phyloP scores from a whole-genome alignment of 2,113 vertebrate genomes.

The Todiramphus chloris region DNA sequence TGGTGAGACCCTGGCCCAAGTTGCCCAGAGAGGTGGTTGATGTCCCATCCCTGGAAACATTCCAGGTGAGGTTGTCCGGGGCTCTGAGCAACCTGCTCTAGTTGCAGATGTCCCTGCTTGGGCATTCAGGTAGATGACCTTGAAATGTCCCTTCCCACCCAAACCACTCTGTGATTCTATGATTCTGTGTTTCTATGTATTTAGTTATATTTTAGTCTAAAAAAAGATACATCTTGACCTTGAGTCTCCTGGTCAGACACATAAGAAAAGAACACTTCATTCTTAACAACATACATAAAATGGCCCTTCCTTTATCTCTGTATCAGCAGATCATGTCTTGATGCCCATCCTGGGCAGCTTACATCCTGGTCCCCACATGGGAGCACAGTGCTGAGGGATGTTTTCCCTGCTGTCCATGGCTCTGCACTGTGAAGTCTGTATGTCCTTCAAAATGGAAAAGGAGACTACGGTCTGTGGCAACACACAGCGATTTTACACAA shows the following conservation, averaged over 20 bases:
- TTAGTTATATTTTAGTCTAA: not conserved
- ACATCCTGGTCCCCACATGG: not conserved
- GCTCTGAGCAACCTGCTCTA: not conserved
- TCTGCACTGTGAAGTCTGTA: not conserved
- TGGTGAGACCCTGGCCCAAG: not conserved
- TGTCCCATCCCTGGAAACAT: not conserved
- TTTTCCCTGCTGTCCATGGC: not conserved
- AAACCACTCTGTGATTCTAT: not conserved
- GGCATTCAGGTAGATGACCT: not conserved
- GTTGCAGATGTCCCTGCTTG: not conserved
- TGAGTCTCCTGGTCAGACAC: not conserved
- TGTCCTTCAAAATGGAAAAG: not conserved
- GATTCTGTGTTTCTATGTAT: not conserved
- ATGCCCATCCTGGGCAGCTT: not conserved
- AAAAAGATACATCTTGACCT: not conserved
- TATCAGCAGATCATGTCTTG: not conserved
- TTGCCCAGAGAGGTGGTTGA: not conserved
- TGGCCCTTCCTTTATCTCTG: not conserved
- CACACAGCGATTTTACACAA: not conserved
- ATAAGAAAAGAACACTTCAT: not conserved
- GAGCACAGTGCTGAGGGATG: not conserved
- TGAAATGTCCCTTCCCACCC: not conserved
- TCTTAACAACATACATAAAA: fast-evolving
- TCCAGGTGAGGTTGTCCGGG: not conserved
- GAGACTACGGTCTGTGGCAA: fast-evolving